A percentile compares a stretch with the other conserved stretches of the same genome.
phyloP scores from a whole-genome alignment of 2,888 invertebrate species.

The Tachina lurida region DNA sequence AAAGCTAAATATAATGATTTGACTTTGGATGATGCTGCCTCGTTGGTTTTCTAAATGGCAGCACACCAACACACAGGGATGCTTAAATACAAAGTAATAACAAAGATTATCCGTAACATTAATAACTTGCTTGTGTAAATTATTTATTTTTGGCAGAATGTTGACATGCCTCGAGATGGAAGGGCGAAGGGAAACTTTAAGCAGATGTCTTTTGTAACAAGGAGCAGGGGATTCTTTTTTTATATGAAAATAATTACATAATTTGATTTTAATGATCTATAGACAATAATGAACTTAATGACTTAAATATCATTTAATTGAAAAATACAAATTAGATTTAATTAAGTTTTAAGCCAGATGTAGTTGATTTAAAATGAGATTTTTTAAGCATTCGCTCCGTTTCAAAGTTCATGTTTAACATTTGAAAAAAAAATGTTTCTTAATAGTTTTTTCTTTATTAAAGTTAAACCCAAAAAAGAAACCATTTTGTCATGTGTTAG shows the following conservation, averaged over 20 bases:
- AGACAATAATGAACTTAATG: neutral
- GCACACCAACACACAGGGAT: constrained; percentile 6
- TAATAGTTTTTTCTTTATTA: neutral
- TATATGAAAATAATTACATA: neutral
- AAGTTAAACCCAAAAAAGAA: too few relatives aligned
- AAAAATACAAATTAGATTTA: neutral
- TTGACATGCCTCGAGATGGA: too few relatives aligned
- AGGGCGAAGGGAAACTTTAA: neutral
- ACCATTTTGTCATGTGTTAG: too few relatives aligned
- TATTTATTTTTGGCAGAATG: neutral
- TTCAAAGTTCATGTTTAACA: too few relatives aligned
- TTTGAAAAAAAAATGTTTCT: neutral
- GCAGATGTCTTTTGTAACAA: neutral
- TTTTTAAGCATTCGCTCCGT: too few relatives aligned
- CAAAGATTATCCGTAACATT: constrained; percentile 53
- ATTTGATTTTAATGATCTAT: neutral
- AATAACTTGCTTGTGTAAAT: constrained; percentile 46
- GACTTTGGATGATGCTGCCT: constrained; percentile 15
- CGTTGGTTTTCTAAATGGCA: constrained; percentile 1
- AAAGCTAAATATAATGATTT: constrained; percentile 43
- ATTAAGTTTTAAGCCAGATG: neutral
- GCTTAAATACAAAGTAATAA: constrained; percentile 60
- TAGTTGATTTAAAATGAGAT: too few relatives aligned
- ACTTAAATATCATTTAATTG: neutral
- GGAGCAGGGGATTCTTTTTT: neutral